A percentile compares a stretch with the other conserved stretches of the same genome.
Conservation (phyloP, 2,888 invertebrate genomes). For the Dynastes hyllus region DNA sequence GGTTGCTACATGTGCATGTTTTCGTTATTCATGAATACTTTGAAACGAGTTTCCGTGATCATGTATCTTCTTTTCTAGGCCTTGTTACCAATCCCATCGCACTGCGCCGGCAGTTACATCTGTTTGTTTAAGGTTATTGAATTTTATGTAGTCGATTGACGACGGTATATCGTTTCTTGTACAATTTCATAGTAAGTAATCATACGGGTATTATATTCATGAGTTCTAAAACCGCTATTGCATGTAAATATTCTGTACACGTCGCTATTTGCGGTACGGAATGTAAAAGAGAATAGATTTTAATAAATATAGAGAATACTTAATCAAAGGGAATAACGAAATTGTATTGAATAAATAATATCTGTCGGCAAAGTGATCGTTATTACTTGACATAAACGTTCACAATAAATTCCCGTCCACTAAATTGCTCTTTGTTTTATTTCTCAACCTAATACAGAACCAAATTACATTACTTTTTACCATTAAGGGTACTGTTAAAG, state of each 20-base stretch:
- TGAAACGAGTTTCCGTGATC: slow-evolving; percentile 36
- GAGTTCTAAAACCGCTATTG: slow-evolving; percentile 19
- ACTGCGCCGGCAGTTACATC: slow-evolving; percentile 4
- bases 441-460: slow-evolving; percentile 15
- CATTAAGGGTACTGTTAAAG: slow-evolving; percentile 3
- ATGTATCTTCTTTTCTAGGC: slow-evolving; percentile 17
- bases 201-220: slow-evolving; percentile 4
- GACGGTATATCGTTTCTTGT: background rate
- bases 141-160: slow-evolving; percentile 21
- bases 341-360: slow-evolving; percentile 27
- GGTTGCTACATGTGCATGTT: slow-evolving; percentile 54
- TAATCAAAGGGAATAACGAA: slow-evolving; percentile 34
- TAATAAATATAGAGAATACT: slow-evolving; percentile 36
- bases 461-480: slow-evolving; percentile 14
- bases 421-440: background rate
- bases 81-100: background rate
- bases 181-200: slow-evolving; percentile 15
- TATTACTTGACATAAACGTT: slow-evolving; percentile 24
- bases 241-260: slow-evolving; percentile 23
- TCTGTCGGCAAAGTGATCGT: slow-evolving; percentile 2
- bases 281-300: slow-evolving; percentile 32
- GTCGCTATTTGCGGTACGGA: slow-evolving; percentile 14
- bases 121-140: slow-evolving; percentile 25
- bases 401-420: slow-evolving; percentile 14
- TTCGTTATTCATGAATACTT: slow-evolving; percentile 54